Conservation (phyloP, 2,113 vertebrate genomes). For the Proteles cristata region DNA sequence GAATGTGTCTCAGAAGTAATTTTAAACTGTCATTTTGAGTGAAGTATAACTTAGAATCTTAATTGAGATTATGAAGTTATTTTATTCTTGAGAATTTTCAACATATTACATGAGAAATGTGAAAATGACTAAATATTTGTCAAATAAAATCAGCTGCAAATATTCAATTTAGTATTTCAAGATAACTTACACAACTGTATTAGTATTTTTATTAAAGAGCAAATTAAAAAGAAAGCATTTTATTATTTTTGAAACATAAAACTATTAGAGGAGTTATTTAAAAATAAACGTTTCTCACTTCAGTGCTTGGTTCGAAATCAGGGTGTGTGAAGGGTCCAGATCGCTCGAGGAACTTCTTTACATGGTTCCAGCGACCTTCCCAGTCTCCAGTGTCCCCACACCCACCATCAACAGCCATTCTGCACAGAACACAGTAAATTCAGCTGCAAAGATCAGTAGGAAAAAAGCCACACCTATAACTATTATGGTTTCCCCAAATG, state of each 20-base stretch:
- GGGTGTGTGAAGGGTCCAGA: constrained; percentile 98
- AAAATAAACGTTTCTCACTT: constrained; percentile 91
- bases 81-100: constrained; percentile 40
- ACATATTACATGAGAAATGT: constrained; percentile 41
- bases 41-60: background rate
- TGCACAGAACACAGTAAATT: constrained; percentile 91
- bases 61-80: constrained; percentile 26
- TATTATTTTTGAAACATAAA: constrained; percentile 75
- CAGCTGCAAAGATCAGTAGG: constrained; percentile 86
- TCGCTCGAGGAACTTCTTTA: constrained; percentile 98
- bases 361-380: constrained; percentile 98
- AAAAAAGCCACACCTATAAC: constrained; percentile 78
- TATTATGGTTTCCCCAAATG: constrained; percentile 62
- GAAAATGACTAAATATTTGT: constrained; percentile 47
- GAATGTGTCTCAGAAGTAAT: constrained; percentile 29
- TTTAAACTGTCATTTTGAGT: constrained; percentile 63
- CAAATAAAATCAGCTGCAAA: constrained; percentile 54
- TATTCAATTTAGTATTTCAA: constrained; percentile 55
- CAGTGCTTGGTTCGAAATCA: constrained; percentile 97
- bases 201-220: constrained; percentile 55
- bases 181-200: constrained; percentile 48
- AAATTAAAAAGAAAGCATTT: constrained; percentile 70
- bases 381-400: constrained; percentile 93
- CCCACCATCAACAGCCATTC: constrained; percentile 98
- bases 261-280: constrained; percentile 82